Conservation (phyloP, 92 coral and sea anemone genomes). For the Diadumene lineata region DNA sequence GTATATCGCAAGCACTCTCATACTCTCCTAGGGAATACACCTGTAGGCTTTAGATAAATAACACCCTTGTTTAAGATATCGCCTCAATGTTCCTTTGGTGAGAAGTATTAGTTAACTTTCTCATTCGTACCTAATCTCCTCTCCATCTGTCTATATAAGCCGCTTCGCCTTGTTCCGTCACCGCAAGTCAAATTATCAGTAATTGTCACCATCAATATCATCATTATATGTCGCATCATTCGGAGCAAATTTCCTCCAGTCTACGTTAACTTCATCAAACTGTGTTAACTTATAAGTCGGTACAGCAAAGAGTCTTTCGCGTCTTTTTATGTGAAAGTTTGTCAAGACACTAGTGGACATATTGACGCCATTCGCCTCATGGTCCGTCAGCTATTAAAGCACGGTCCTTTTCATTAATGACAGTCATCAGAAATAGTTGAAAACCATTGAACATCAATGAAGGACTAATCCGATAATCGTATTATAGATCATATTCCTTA, state of each 20-base stretch:
- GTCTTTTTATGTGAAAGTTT: conserved; percentile 28
- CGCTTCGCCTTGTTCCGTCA: too few relatives aligned
- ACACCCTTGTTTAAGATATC: too few relatives aligned
- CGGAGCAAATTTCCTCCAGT: neutral
- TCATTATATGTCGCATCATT: neutral
- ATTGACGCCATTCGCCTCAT: conserved; percentile 21
- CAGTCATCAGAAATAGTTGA: conserved; percentile 7
- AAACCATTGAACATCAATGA: neutral
- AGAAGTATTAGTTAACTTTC: too few relatives aligned
- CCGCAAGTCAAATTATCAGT: too few relatives aligned
- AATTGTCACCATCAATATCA: too few relatives aligned
- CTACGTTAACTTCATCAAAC: neutral
- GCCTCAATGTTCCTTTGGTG: too few relatives aligned
- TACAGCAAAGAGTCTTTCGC: conserved; percentile 22
- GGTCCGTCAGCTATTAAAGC: neutral
- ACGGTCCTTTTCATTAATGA: neutral
- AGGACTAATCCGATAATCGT: conserved; percentile 4
- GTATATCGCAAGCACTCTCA: too few relatives aligned
- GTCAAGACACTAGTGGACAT: neutral
- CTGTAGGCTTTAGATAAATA: too few relatives aligned
- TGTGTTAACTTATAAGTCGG: conserved; percentile 10
- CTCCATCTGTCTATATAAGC: too few relatives aligned
- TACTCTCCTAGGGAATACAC: too few relatives aligned
- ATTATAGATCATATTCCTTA: neutral
- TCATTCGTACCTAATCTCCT: too few relatives aligned